Evolutionary conservation across 2,888 invertebrate species (phyloP).

Genomic region (Synanthedon andrenaeformis): DNA sequence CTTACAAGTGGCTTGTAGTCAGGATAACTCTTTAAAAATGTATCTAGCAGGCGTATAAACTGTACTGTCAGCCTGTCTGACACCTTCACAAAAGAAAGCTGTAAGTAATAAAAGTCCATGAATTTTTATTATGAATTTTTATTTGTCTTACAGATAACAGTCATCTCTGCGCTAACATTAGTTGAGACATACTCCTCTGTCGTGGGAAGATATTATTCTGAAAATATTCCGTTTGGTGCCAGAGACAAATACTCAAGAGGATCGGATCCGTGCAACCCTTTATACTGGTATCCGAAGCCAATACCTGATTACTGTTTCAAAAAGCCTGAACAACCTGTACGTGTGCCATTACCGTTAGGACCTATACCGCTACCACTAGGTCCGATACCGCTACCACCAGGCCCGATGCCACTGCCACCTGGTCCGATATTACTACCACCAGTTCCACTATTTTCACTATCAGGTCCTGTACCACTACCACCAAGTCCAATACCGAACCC

Average conservation of each 20-base stretch:
- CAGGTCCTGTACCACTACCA: too few relatives aligned
- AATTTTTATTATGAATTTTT: background rate
- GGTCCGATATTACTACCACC: slow-evolving; percentile 3
- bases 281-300: slow-evolving; percentile 43
- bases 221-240: background rate
- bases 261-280: slow-evolving; percentile 42
- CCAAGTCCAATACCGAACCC: too few relatives aligned
- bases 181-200: background rate
- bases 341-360: background rate
- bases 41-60: too few relatives aligned
- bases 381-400: slow-evolving; percentile 3
- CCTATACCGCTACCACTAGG: slow-evolving; percentile 5
- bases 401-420: slow-evolving; percentile 3
- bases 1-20: too few relatives aligned
- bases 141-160: slow-evolving; percentile 9
- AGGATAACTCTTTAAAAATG: too few relatives aligned
- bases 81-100: too few relatives aligned
- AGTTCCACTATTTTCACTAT: too few relatives aligned
- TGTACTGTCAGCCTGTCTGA: too few relatives aligned
- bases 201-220: background rate
- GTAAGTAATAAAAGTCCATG: too few relatives aligned
- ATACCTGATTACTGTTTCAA: slow-evolving; percentile 22
- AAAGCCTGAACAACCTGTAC: background rate
- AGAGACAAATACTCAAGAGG: slow-evolving; percentile 2
- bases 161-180: background rate